Evolutionary conservation across 2,888 invertebrate genomes (phyloP).

Genomic region (Plebejus argus): DNA sequence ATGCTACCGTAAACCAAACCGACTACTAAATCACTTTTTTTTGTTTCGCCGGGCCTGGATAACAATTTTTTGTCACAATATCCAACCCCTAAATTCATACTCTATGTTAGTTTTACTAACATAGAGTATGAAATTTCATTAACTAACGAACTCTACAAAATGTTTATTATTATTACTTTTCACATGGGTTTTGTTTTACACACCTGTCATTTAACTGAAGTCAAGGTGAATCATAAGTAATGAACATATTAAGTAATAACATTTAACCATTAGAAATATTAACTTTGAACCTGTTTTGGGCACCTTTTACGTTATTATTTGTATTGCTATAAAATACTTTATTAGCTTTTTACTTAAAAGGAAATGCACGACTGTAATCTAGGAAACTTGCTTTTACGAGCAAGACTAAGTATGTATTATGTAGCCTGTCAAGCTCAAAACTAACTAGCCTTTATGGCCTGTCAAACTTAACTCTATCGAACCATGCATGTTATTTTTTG

Average conservation of each 20-base stretch:
- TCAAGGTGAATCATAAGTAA: conserved; percentile 9
- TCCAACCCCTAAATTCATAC: neutral
- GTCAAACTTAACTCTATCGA: too few relatives aligned
- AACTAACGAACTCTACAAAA: neutral
- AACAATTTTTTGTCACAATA: neutral
- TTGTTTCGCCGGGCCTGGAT: too few relatives aligned
- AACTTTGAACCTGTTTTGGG: neutral
- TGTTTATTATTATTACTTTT: conserved; percentile 4
- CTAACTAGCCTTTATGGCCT: too few relatives aligned
- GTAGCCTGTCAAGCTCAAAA: too few relatives aligned
- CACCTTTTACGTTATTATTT: neutral
- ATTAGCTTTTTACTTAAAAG: neutral
- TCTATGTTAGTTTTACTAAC: neutral
- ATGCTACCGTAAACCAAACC: too few relatives aligned
- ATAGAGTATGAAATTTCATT: neutral
- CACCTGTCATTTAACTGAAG: neutral
- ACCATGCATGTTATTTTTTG: too few relatives aligned
- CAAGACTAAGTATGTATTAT: too few relatives aligned
- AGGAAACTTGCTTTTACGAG: neutral
- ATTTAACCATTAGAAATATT: neutral
- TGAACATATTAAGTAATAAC: conserved; percentile 10
- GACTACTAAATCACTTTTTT: too few relatives aligned
- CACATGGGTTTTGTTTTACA: neutral
- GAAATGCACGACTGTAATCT: neutral
- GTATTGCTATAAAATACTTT: neutral